Percentiles rank a stretch among this genome's conserved stretches.
Conservation (phyloP, 30 jellyfish, hydroid and myxozoan species). For the Aurelia aurita region DNA sequence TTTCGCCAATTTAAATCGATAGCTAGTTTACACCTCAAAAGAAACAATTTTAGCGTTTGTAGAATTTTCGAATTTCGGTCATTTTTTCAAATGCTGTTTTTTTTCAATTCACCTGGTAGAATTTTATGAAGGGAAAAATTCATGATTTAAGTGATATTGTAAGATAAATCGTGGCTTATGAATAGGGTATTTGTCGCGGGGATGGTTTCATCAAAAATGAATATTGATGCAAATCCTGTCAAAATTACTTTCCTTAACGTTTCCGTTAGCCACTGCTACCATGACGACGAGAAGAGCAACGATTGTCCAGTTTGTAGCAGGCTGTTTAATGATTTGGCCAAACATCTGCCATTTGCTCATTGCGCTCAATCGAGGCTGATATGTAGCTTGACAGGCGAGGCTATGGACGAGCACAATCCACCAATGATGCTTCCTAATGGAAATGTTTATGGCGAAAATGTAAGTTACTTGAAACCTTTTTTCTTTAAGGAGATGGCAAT, state of each 20-base stretch:
- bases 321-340: constrained; percentile 82
- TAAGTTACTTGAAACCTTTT: constrained; percentile 11
- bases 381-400: constrained; percentile 90
- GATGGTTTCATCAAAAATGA: too few species aligned
- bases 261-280: constrained; percentile 85
- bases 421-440: constrained; percentile 98
- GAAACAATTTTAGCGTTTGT: too few species aligned
- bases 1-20: too few species aligned
- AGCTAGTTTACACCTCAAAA: too few species aligned
- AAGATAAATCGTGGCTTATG: too few species aligned
- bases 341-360: constrained; percentile 95
- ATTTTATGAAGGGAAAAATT: too few species aligned
- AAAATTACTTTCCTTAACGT: constrained; percentile 34
- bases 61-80: too few species aligned
- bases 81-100: too few species aligned
- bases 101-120: too few species aligned
- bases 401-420: constrained; percentile 90
- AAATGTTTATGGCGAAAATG: constrained; percentile 86
- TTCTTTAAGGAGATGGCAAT: too few species aligned
- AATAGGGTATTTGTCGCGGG: neutral
- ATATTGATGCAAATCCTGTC: neutral
- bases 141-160: too few species aligned
- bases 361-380: constrained; percentile 96
- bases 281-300: constrained; percentile 90
- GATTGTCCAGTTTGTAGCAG: constrained; percentile 97